Conservation (phyloP, 2,797 vertebrate genomes). For the Sciaenops ocellatus region DNA sequence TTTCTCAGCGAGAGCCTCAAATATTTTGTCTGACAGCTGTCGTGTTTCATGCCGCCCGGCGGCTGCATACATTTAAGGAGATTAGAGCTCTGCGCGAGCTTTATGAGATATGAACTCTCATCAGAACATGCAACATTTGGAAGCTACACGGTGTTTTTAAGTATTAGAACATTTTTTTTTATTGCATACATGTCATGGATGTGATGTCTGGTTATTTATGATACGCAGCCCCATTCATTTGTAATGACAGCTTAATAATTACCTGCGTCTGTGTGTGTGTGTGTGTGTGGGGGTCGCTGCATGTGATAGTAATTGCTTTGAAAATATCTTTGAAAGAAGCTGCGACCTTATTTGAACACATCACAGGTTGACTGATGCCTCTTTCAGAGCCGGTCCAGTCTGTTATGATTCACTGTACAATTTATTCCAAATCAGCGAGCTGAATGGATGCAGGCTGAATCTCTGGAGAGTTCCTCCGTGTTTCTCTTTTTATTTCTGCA, state of each 20-base stretch:
- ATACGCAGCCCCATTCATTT: slow-evolving; percentile 15
- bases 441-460: slow-evolving; percentile 12
- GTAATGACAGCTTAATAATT: slow-evolving; percentile 51
- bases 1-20: slow-evolving; percentile 37
- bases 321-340: slow-evolving; percentile 47
- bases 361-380: slow-evolving; percentile 41
- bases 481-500: neutral
- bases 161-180: neutral
- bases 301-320: slow-evolving; percentile 33
- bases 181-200: neutral
- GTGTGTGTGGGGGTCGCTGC: slow-evolving; percentile 9
- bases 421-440: slow-evolving; percentile 35
- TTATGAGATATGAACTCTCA: slow-evolving; percentile 32
- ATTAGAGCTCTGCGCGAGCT: slow-evolving; percentile 40
- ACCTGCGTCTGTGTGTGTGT: slow-evolving; percentile 14
- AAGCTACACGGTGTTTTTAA: neutral
- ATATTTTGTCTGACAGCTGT: slow-evolving; percentile 59
- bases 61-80: slow-evolving; percentile 39
- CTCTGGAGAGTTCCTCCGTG: slow-evolving; percentile 26
- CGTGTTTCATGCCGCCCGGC: slow-evolving; percentile 37
- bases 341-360: slow-evolving; percentile 42
- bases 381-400: slow-evolving; percentile 33
- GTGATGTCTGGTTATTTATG: slow-evolving; percentile 31
- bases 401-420: slow-evolving; percentile 26
- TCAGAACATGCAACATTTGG: slow-evolving; percentile 6